phyloP scores from a whole-genome alignment of 2,113 vertebrate species.

The Larimichthys polyactis region DNA sequence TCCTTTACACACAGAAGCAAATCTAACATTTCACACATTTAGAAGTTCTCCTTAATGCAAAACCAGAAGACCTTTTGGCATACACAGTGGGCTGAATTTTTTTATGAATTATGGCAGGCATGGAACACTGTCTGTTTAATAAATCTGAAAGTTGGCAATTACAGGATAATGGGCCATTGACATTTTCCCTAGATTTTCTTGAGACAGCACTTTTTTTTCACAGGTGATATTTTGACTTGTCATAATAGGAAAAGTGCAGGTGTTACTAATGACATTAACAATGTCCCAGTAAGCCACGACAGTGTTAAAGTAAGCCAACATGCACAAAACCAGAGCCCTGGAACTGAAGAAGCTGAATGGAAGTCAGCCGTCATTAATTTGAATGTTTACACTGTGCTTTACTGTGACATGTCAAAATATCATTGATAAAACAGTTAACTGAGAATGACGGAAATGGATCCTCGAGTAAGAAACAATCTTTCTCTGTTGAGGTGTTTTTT shows the following conservation, averaged over 20 bases:
- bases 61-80: not conserved
- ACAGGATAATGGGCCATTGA: not conserved
- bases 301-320: not conserved
- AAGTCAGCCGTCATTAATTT: not conserved
- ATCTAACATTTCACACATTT: not conserved
- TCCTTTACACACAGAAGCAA: not conserved
- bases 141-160: not conserved
- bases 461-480: not conserved
- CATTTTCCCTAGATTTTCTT: not conserved
- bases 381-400: not conserved
- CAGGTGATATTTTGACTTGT: not conserved
- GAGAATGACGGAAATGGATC: no score
- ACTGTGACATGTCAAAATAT: not conserved
- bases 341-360: not conserved
- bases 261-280: not conserved
- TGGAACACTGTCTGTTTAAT: not conserved
- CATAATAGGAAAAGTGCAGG: not conserved
- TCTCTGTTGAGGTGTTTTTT: not conserved
- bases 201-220: not conserved
- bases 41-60: not conserved
- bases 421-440: not conserved
- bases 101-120: not conserved
- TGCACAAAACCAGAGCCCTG: not conserved
- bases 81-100: not conserved
- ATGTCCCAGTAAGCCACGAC: not conserved